Conservation (phyloP, 2,888 invertebrate genomes). For the Noctuana brunneofusca region DNA sequence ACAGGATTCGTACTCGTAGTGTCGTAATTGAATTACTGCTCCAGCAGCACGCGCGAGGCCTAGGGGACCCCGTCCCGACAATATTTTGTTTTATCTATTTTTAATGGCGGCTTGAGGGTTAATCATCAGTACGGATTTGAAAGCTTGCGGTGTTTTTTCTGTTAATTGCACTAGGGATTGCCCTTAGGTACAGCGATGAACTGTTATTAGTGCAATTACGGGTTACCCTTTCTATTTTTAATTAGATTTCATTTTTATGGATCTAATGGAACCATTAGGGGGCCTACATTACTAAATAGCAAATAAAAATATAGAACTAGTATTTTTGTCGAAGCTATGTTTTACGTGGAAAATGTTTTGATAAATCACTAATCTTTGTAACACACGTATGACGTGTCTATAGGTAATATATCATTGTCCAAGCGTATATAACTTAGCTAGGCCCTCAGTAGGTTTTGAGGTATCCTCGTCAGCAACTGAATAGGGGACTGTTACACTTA, state of each 20-base stretch:
- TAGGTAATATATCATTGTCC: no score
- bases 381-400: background rate
- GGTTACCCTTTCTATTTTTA: conserved; percentile 22
- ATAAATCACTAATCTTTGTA: background rate
- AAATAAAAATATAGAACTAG: conserved; percentile 8
- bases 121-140: conserved; percentile 68
- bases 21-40: conserved; percentile 72
- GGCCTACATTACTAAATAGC: conserved; percentile 1
- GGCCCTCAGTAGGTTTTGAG: no score
- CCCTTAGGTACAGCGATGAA: conserved; percentile 17
- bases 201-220: conserved; percentile 19
- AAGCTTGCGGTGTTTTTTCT: conserved; percentile 51
- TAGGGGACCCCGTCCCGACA: conserved; percentile 51
- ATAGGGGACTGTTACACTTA: background rate
- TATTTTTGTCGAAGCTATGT: background rate
- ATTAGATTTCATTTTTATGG: conserved; percentile 16
- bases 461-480: background rate
- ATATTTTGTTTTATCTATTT: conserved; percentile 79
- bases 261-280: conserved; percentile 24
- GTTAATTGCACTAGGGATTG: conserved; percentile 28
- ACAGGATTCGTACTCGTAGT: conserved; percentile 10
- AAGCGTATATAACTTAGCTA: no score
- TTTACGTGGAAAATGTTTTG: no score
- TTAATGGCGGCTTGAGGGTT: conserved; percentile 71
- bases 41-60: conserved; percentile 54